Base-by-base conservation (phyloP, 92 coral and sea anemone genomes). In the Zoanthus gigantus region DNA sequence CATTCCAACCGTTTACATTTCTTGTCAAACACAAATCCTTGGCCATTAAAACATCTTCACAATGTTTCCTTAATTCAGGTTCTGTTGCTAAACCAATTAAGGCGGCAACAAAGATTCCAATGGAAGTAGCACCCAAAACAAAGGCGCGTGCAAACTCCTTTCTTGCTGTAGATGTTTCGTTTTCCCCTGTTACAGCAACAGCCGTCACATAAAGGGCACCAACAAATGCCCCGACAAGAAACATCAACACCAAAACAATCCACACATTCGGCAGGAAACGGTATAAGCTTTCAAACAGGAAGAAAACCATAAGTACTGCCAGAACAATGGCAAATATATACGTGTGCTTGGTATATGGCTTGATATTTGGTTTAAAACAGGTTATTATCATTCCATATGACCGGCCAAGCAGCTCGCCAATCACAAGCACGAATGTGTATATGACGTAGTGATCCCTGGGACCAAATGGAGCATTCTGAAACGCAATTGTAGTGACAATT, bases 81-180 rank as follows among this genome's bases (percentile, higher is more conserved):
- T 94, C 97, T 3, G 88, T 77, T 17, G 71, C 77, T 74, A 94
- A 90, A 17, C 97, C 97, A 8, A 90, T 80, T 56, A 92, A 17
- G 23, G 93, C 97, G 23, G 97, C 95, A 0, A 86, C 17, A 32
- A 91, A 79, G 28, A 90, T 60, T 13, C 97, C 97, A 79, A 88
- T 46, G 12, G 92, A 90, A 34, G 92, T 75, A 2, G 95, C 95
- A 16, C 92, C 71, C 12, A 91, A 87, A 7, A 90, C 93, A 88
- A 94, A 92, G 74, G 97, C 97, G 87, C 97, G 97, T 78, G 97
- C 92, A 90, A 94, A 94, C 71, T 93, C 94, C 89, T 8, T 88
- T 88, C 50, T 85, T 75, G 73, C 61, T 47, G 76, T 82, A 83
- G 77, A 85, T 74, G 72, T 87, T 88, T 79, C 85, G 60, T 32